These are phyloP conservation scores for Petrophora chlorosata DNA, from an alignment of 2,888 invertebrate genomes.

Conservation along the genomic window DNA sequence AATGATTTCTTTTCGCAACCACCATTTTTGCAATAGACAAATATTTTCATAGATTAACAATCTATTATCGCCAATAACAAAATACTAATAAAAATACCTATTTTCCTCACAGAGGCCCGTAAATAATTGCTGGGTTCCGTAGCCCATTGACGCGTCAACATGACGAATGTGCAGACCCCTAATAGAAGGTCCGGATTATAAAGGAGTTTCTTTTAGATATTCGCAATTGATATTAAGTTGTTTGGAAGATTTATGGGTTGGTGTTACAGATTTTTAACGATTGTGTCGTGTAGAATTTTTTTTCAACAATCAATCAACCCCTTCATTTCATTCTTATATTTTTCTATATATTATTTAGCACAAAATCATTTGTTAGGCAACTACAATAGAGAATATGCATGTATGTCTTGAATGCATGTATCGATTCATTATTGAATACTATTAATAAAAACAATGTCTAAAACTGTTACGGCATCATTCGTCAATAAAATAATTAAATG, in stretches of 20 bases:
- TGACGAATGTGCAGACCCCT: conserved; percentile 52
- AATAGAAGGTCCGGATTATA: conserved; percentile 14
- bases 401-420: no score
- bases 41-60: conserved; percentile 1
- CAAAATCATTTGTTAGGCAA: no score
- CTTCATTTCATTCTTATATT: no score
- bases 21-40: background rate
- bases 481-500: no score
- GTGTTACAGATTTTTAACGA: conserved; percentile 18
- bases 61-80: conserved; percentile 8
- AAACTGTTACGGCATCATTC: no score
- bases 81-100: conserved; percentile 25
- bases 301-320: background rate
- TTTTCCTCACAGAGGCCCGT: conserved; percentile 36
- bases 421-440: no score
- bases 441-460: no score
- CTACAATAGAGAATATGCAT: no score
- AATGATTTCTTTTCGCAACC: no score
- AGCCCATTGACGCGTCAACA: conserved; percentile 58
- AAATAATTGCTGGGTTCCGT: conserved; percentile 52
- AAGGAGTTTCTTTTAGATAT: conserved; percentile 10
- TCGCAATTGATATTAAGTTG: conserved; percentile 24
- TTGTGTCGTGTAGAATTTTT: background rate
- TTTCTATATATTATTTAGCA: no score
- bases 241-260: conserved; percentile 18